Conservation (phyloP, 2,797 vertebrate species). For the Spea hammondii region DNA sequence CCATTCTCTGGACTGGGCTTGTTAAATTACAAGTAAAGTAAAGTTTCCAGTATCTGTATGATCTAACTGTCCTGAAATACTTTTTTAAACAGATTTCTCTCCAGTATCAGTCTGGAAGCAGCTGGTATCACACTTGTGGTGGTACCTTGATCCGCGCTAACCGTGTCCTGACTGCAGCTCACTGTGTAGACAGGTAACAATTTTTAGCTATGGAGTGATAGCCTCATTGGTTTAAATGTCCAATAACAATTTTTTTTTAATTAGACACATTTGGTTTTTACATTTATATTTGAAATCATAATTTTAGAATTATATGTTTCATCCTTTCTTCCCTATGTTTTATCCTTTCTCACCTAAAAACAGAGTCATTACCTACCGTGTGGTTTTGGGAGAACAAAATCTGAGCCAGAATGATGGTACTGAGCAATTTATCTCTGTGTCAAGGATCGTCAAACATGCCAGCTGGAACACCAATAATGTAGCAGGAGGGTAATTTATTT, state of each 20-base stretch:
- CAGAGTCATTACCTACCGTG: conserved; percentile 70
- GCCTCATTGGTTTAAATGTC: too few relatives aligned
- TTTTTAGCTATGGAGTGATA: too few relatives aligned
- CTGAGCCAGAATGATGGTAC: conserved; percentile 67
- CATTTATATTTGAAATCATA: too few relatives aligned
- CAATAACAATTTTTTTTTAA: too few relatives aligned
- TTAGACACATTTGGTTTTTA: too few relatives aligned
- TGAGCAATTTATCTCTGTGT: conserved; percentile 76
- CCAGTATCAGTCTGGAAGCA: conserved; percentile 68
- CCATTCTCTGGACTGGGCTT: too few relatives aligned
- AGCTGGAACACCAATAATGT: conserved; percentile 73
- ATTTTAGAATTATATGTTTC: neutral
- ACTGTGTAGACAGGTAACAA: conserved; percentile 78
- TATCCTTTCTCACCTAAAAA: neutral
- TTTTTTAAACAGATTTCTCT: conserved; percentile 76
- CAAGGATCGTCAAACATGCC: conserved; percentile 73
- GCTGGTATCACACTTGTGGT: conserved; percentile 83
- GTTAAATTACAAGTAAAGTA: too few relatives aligned
- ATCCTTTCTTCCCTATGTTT: neutral
- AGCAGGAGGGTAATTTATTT: conserved; percentile 68
- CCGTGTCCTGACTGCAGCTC: conserved; percentile 88
- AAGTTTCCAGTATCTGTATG: too few relatives aligned
- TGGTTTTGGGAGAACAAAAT: conserved; percentile 83
- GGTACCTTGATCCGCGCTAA: conserved; percentile 76
- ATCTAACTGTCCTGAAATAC: neutral